These are phyloP conservation scores for Selene dorsalis DNA, from an alignment of 2,797 vertebrate genomes.

Conservation along the genomic window DNA sequence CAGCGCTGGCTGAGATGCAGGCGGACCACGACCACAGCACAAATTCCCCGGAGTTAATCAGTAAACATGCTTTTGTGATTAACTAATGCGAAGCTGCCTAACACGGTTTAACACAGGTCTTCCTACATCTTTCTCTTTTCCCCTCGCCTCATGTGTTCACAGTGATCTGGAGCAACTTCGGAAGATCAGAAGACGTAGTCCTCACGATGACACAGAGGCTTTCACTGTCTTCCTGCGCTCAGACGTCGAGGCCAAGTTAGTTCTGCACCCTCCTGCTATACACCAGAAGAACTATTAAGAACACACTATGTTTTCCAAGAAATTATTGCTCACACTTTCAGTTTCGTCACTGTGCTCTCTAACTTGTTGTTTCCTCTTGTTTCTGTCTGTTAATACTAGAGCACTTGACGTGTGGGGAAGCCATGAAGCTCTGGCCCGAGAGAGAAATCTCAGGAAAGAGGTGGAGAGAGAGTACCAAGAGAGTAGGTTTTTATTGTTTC, in stretches of 20 bases:
- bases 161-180: slow-evolving; percentile 96
- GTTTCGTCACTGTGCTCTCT: neutral
- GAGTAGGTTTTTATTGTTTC: slow-evolving; percentile 85
- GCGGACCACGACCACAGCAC: neutral
- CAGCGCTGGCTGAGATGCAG: neutral
- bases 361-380: neutral
- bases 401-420: slow-evolving; percentile 98
- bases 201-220: slow-evolving; percentile 96
- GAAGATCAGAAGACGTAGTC: slow-evolving; percentile 94
- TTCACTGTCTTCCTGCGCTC: slow-evolving; percentile 98
- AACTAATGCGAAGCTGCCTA: slow-evolving; percentile 26
- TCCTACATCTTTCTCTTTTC: neutral
- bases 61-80: slow-evolving; percentile 60
- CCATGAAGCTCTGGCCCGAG: slow-evolving; percentile 93
- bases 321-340: neutral
- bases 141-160: slow-evolving; percentile 6
- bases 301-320: neutral
- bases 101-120: neutral
- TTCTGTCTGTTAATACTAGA: slow-evolving; percentile 76
- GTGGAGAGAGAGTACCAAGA: slow-evolving; percentile 94
- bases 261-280: slow-evolving; percentile 29
- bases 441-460: slow-evolving; percentile 91
- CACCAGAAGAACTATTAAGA: neutral
- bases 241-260: slow-evolving; percentile 97
- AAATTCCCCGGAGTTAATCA: slow-evolving; percentile 58